Evolutionary conservation across 1,140 invertebrate genomes (phyloP), one percentile per base, ranked within the genome.

Genomic region (Neodiprion fabricii): DNA sequence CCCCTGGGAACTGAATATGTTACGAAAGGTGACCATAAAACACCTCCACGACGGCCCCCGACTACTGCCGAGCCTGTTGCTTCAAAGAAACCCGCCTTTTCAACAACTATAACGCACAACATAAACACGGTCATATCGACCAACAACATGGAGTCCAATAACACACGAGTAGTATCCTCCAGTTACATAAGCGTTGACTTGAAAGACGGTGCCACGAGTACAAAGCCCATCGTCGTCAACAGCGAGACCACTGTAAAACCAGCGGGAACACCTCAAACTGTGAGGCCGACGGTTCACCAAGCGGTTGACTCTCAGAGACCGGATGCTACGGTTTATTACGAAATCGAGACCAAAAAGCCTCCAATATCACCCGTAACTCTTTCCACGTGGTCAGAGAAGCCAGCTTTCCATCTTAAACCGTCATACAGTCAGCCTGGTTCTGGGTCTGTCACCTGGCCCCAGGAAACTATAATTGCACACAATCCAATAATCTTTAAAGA

Each of bases 1-100:
- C 91, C 91, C 0, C 76, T 90, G 0, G 86, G 83, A 17, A 84
- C 86, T 14, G 84, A 86, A 23, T 83, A 88, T 86, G 81, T 90
- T 81, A 88, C 84, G 85, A 83, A 87, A 83, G 81, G 82, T 1
- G 83, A 80, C 1, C 77, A 83, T 65, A 85, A 89, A 83, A 85
- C 88, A 70, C 49, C 81, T 74, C 77, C 80, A 7, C 81, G 80
- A 73, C 77, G 79, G 73, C 80, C 84, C 7, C 81, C 92, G 92
- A 7, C 89, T 89, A 7, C 85, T 86, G 74, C 81, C 0, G 67
- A 50, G 3, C 76, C 1, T 8, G 21, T 82, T 12, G 82, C 79
- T 11, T 87, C 86, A 0, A 88, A 80, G 70, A 81, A 82, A 69
- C 86, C 87, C 0, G 78, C 74, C n/a, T 69, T 83, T 0, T 84